These are phyloP conservation scores for Pao palembangensis DNA, from an alignment of 2,113 vertebrate species.

Conservation along the genomic window DNA sequence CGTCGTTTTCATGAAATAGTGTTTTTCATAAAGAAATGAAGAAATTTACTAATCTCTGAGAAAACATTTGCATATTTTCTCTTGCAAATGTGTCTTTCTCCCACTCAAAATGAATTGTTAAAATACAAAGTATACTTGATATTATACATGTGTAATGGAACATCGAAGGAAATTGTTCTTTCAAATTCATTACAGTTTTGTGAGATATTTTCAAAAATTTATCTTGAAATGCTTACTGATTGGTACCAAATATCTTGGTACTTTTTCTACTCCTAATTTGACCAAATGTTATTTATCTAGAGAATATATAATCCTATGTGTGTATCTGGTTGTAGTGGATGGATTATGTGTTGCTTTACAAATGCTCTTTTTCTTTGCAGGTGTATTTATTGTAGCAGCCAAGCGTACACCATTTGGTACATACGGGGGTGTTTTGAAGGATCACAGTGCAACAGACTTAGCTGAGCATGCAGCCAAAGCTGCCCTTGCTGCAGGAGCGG, in stretches of 20 bases:
- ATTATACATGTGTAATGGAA: no score
- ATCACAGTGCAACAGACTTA: conserved; percentile 86
- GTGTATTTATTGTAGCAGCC: conserved; percentile 90
- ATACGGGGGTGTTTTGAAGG: conserved; percentile 87
- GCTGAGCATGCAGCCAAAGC: conserved; percentile 83
- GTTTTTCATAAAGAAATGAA: neutral
- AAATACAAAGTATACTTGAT: neutral
- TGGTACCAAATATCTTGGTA: no score
- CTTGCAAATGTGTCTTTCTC: neutral
- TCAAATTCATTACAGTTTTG: no score
- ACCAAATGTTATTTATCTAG: no score
- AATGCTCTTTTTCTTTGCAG: conserved; percentile 58
- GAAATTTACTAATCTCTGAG: neutral
- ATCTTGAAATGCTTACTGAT: no score
- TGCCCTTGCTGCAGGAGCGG: conserved; percentile 82
- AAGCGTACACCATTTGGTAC: conserved; percentile 93
- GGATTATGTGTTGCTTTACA: no score
- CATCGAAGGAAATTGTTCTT: no score
- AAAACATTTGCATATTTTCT: no score
- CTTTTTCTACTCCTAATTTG: no score
- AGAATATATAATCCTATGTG: no score
- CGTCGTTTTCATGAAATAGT: neutral
- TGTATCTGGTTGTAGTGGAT: no score
- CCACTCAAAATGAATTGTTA: neutral
- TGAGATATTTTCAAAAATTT: no score